Conservation (phyloP, 37 sponge, comb jelly and placozoan genomes). For the Petrosia ficiformis region DNA sequence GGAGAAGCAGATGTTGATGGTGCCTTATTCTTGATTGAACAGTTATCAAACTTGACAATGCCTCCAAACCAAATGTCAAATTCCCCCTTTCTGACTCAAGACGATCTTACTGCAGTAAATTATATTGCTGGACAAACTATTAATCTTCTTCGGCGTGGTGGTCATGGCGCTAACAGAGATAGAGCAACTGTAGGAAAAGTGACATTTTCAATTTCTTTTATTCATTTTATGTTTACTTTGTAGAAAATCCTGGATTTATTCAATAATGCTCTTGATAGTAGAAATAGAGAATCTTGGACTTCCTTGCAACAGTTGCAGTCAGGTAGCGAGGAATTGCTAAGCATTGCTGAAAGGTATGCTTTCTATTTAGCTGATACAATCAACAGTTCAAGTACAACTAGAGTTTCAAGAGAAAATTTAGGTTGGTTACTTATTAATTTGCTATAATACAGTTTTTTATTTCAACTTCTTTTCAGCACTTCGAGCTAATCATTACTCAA, state of each 20-base stretch:
- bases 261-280: constrained; percentile 4
- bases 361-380: not conserved
- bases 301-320: not conserved
- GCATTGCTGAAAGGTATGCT: not conserved
- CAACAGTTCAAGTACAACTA: not conserved
- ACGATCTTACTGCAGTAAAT: not conserved
- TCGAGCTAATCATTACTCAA: not conserved
- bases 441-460: too few relatives aligned
- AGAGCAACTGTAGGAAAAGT: too few relatives aligned
- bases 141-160: not conserved
- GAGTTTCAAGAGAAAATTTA: not conserved
- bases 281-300: not conserved
- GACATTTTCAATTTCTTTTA: too few relatives aligned
- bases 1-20: not conserved
- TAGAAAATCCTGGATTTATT: not conserved
- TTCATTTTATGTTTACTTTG: too few relatives aligned
- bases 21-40: not conserved
- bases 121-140: not conserved
- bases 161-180: not conserved
- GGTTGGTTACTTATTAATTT: too few relatives aligned
- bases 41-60: not conserved
- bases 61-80: not conserved
- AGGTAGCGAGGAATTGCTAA: not conserved
- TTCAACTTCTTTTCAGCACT: too few relatives aligned
- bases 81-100: too few relatives aligned